A percentile compares a stretch with the other conserved stretches of the same genome.
Conservation (phyloP, 2,797 vertebrate species). For the Phrynocephalus guinanensis region DNA sequence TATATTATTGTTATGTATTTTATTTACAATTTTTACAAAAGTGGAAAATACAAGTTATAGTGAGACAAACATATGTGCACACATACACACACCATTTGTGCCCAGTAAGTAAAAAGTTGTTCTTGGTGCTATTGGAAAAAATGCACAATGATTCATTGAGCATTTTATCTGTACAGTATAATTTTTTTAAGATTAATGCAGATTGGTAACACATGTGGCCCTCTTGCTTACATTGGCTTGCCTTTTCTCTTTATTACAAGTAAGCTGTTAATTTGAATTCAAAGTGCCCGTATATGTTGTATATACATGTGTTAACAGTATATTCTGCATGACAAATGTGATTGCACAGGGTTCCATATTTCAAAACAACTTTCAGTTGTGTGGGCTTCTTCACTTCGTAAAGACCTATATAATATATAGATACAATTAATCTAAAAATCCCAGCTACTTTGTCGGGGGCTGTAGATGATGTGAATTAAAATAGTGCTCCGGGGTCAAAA, state of each 20-base stretch:
- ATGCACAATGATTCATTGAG: constrained; percentile 31
- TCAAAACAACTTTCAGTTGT: constrained; percentile 49
- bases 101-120: constrained; percentile 64
- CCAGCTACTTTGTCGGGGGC: constrained; percentile 29
- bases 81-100: constrained; percentile 41
- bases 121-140: constrained; percentile 54
- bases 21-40: constrained; percentile 52
- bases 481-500: constrained; percentile 48
- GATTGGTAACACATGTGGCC: background rate
- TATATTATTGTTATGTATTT: constrained; percentile 43
- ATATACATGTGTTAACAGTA: constrained; percentile 59
- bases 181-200: constrained; percentile 42
- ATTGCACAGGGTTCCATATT: constrained; percentile 65
- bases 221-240: constrained; percentile 54
- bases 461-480: constrained; percentile 47
- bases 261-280: constrained; percentile 67
- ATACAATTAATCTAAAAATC: constrained; percentile 48
- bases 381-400: constrained; percentile 29
- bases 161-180: constrained; percentile 35
- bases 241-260: constrained; percentile 60
- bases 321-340: constrained; percentile 74
- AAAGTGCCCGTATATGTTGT: background rate
- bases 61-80: constrained; percentile 9
- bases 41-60: constrained; percentile 18
- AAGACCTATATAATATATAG: background rate